phyloP scores from a whole-genome alignment of 1,140 invertebrate species.

The Thereuonema tuberculata region DNA sequence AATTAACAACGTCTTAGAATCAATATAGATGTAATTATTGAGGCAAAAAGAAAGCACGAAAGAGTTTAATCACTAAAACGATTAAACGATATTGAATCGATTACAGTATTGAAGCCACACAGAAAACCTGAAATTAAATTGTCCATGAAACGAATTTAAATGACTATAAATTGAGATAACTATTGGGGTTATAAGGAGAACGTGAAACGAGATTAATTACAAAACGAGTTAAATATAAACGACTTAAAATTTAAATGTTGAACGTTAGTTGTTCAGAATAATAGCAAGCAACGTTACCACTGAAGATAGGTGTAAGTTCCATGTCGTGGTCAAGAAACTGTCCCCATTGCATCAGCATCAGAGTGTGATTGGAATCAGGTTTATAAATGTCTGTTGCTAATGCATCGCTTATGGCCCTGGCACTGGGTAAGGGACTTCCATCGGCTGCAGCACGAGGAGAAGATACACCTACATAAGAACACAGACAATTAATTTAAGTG shows the following conservation, averaged over 20 bases:
- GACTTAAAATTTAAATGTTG: too few relatives aligned
- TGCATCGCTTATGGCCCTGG: constrained; percentile 35
- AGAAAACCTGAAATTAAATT: too few relatives aligned
- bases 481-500: neutral
- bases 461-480: neutral
- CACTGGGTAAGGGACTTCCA: constrained; percentile 34
- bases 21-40: too few relatives aligned
- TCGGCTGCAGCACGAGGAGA: neutral
- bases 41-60: too few relatives aligned
- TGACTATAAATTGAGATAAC: too few relatives aligned
- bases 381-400: constrained; percentile 30
- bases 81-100: too few relatives aligned
- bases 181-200: constrained; percentile 6
- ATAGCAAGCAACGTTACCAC: neutral
- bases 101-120: too few relatives aligned
- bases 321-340: constrained; percentile 43
- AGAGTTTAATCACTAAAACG: too few relatives aligned
- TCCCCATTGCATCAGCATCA: constrained; percentile 41
- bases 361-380: constrained; percentile 28
- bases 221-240: too few relatives aligned
- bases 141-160: too few relatives aligned
- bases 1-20: too few relatives aligned
- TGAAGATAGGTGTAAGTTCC: neutral
- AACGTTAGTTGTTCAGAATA: too few relatives aligned
- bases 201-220: neutral